Base-by-base conservation (phyloP, 2,113 vertebrate species). In the Benthochromis sp. region DNA sequence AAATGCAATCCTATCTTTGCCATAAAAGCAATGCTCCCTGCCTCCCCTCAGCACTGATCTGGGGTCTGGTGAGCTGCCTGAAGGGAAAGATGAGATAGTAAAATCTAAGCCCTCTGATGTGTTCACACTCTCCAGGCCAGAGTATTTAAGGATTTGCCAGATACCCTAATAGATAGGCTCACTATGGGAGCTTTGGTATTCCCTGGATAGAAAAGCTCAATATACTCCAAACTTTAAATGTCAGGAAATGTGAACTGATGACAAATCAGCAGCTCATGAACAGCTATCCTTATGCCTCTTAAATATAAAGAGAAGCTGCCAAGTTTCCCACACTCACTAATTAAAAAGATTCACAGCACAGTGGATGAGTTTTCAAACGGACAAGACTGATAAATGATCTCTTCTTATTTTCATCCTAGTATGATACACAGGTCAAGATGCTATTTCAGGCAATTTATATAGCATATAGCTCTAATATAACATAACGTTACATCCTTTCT, bases 121-220 rank as follows among this genome's bases (percentile, higher is more conserved):
- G 89, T 93, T 93, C 88, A 66, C 91, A 93, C 85, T 84, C 54
- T 85, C 69, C 59, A 69, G 52, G 84, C 73, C 79, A 85, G 84
- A 34, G 52, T 40, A 84, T 84, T 88, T 89, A 89, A 92, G 88
- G 80, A 59, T 84, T 29, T 63, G 61, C 40, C 63, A 57, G 80
- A 21, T 21, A 43, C 80, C 45, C 73, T 52, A 31, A 52, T 5
- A 81, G 53, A 86, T 40, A 86, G 38, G 50, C 45, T 86, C 52
- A 8, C 34, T 14, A n/a, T 24, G 55, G 5, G 6, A 21, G 52
- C 55, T 81, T 83, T 79, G 34, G 53, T 83, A 78, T 69, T 57
- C 8, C 17, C 14, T 8, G 2, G 2, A 88, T 55, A 79, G 34
- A 88, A 63, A 83, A 73, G 16, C 45, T n/a, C 50, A 52, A 31